Conservation (phyloP, 2,888 invertebrate genomes). For the Heteromyza rotundicornis region DNA sequence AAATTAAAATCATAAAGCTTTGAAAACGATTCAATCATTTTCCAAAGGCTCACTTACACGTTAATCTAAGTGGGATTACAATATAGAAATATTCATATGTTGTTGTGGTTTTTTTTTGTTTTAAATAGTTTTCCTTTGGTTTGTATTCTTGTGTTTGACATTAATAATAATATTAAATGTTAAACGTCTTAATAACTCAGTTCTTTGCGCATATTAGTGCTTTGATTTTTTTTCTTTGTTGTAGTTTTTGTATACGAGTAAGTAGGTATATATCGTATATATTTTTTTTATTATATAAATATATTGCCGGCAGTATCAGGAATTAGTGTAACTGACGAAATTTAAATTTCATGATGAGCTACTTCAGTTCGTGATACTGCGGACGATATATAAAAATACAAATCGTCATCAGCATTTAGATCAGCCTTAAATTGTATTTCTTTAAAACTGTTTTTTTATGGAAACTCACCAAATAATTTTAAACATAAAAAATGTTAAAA, state of each 20-base stretch:
- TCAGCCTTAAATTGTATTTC: too few species aligned
- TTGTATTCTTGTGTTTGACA: not conserved
- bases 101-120: not conserved
- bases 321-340: too few species aligned
- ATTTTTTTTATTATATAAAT: not conserved
- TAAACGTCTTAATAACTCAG: conserved; percentile 54
- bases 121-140: not conserved
- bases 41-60: too few species aligned
- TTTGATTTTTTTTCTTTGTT: conserved; percentile 22
- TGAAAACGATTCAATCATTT: too few species aligned
- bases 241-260: conserved; percentile 23
- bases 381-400: too few species aligned
- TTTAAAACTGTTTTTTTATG: too few species aligned
- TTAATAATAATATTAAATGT: conserved; percentile 34
- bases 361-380: too few species aligned
- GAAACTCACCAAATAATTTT: too few species aligned
- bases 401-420: too few species aligned
- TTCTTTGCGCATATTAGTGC: conserved; percentile 55
- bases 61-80: not conserved
- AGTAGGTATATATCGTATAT: conserved; percentile 25
- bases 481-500: not conserved
- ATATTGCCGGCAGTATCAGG: too few species aligned
- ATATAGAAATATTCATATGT: conserved; percentile 16
- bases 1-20: too few species aligned
- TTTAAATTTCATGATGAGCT: too few species aligned